phyloP scores from a whole-genome alignment of 2,113 vertebrate genomes.

The Heliornis fulica region DNA sequence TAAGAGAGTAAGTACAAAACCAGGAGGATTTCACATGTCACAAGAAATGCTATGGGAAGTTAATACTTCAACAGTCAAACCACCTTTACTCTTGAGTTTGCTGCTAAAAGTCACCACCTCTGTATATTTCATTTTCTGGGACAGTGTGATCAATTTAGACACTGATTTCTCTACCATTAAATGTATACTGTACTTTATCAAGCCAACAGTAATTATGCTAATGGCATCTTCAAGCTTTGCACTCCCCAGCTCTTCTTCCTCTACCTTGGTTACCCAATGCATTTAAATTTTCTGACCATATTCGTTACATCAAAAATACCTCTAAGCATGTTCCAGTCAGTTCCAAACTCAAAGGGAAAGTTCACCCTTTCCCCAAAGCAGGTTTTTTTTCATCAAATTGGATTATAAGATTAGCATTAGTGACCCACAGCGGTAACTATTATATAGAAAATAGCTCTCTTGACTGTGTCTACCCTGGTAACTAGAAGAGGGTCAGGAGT shows the following conservation, averaged over 20 bases:
- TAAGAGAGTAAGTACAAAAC: not conserved
- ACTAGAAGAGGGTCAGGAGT: not conserved
- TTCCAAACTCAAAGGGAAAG: not conserved
- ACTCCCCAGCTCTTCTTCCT: not conserved
- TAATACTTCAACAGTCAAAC: not conserved
- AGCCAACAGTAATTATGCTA: not conserved
- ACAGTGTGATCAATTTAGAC: not conserved
- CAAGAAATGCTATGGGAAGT: not conserved
- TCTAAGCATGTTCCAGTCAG: not conserved
- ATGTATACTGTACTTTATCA: not conserved
- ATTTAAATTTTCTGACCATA: not conserved
- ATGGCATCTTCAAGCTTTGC: not conserved
- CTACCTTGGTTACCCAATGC: not conserved
- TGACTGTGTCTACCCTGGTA: not conserved
- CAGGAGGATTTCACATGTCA: not conserved
- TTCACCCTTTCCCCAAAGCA: not conserved
- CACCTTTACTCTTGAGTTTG: not conserved
- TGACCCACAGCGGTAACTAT: not conserved
- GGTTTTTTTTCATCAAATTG: not conserved
- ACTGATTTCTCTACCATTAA: not conserved
- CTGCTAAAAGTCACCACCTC: not conserved
- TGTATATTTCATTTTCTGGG: not conserved
- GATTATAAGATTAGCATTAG: conserved; percentile 16
- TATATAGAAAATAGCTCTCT: not conserved
- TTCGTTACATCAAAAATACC: not conserved